These are phyloP conservation scores for Drosophila prostipennis DNA, from an alignment of 2,888 invertebrate genomes.

Conservation along the genomic window DNA sequence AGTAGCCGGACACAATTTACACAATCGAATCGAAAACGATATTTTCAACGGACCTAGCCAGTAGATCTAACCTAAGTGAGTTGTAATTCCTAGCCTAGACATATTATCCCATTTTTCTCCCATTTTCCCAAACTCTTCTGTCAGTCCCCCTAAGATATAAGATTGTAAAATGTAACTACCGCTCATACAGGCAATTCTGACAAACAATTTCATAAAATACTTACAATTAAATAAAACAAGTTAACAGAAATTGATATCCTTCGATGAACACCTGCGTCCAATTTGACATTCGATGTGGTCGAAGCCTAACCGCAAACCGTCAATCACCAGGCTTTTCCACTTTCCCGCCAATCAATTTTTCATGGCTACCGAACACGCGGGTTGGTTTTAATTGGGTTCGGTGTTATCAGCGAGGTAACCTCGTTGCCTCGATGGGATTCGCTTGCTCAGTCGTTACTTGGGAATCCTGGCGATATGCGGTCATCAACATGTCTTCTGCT, in stretches of 20 bases:
- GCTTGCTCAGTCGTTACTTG: constrained; percentile 59
- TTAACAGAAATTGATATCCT: constrained; percentile 58
- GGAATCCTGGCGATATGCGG: constrained; percentile 60
- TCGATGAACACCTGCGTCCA: constrained; percentile 42
- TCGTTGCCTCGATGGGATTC: constrained; percentile 27
- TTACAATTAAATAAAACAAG: constrained; percentile 70
- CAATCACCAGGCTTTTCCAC: constrained; percentile 64
- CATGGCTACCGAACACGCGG: constrained; percentile 50
- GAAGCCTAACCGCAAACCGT: constrained; percentile 77
- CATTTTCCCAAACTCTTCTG: constrained; percentile 5
- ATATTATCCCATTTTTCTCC: constrained; percentile 17
- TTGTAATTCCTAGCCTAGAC: constrained; percentile 48
- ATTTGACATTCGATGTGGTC: constrained; percentile 48
- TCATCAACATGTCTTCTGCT: constrained; percentile 85
- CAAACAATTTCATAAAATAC: constrained; percentile 68
- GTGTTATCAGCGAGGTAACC: constrained; percentile 44
- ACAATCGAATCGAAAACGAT: constrained; percentile 16
- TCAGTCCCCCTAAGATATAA: constrained; percentile 44
- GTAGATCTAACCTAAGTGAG: constrained; percentile 60
- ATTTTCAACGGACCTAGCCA: constrained; percentile 52
- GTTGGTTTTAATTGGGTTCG: constrained; percentile 62
- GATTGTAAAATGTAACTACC: constrained; percentile 74
- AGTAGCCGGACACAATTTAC: constrained; percentile 37
- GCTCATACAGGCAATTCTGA: constrained; percentile 68
- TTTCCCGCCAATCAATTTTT: constrained; percentile 63